These are phyloP conservation scores for Pygoscelis adeliae DNA, from an alignment of 2,113 vertebrate genomes.

Conservation along the genomic window DNA sequence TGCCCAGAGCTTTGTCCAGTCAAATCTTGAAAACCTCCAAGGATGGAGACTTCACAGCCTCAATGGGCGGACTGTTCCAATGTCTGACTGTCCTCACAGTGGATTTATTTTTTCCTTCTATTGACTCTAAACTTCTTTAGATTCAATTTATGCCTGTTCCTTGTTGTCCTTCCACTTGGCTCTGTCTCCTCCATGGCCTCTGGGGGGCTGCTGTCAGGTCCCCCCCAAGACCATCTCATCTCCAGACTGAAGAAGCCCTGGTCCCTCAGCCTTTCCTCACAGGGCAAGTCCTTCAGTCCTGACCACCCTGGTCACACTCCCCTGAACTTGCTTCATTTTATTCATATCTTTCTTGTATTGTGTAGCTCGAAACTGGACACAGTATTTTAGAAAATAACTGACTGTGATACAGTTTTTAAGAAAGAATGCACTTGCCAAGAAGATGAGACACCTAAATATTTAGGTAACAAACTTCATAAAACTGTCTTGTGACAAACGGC, in stretches of 20 bases:
- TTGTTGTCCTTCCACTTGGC: not conserved
- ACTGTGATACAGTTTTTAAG: not conserved
- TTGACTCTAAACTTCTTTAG: not conserved
- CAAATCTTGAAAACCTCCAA: not conserved
- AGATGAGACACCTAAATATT: not conserved
- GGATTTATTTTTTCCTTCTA: not conserved
- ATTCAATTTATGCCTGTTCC: not conserved
- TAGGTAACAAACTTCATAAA: not conserved
- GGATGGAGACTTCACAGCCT: not conserved
- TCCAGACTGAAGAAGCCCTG: not conserved
- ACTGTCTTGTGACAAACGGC: not conserved
- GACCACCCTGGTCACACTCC: not conserved
- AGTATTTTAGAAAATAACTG: not conserved
- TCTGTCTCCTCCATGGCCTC: not conserved
- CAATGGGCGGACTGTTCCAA: not conserved
- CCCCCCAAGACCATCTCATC: not conserved
- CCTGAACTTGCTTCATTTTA: not conserved
- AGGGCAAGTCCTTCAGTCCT: not conserved
- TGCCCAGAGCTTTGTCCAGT: not conserved
- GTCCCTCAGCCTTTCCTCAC: not conserved
- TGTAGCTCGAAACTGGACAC: not conserved
- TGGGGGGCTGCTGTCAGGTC: not conserved
- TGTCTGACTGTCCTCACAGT: not conserved
- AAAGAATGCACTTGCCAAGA: not conserved
- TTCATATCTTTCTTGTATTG: not conserved